Evolutionary conservation across 1,140 invertebrate species (phyloP), one percentile per base, ranked within the genome.

Genomic region (Macrosteles quadrilineatus): DNA sequence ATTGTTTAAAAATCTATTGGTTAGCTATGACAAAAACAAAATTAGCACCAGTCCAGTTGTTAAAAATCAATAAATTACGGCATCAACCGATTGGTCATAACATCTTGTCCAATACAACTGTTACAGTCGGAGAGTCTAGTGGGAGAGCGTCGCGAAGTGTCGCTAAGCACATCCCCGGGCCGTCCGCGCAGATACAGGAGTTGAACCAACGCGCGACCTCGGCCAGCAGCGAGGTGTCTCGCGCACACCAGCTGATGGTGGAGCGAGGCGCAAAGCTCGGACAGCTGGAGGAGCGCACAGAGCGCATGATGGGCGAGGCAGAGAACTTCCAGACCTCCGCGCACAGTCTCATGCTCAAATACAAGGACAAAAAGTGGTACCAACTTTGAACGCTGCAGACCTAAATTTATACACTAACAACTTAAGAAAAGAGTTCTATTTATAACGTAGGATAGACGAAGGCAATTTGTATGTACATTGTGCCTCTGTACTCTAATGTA

Each of bases 311-410:
- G 84, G 88, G 86, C 73, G 93, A 96, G 78, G 94, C 95, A 12
- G 91, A 97, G 81, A 90, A 91, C 78, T 98, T 96, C 85, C 88
- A 93, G 55, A 83, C 86, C 65, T 87, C 91, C 72, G 91, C 96
- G 72, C 92, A 97, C 83, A 88, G 93, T 81, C 88, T 96, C 75
- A 94, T 98, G 90, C 88, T 95, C 84, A 98, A 97, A 84, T 98
- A 98, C 85, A 97, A 97, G 84, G 97, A 99, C 85, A 99, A 98
- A 86, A 98, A 98, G 84, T 98, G 96, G 96, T 98, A 98, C 84
- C 95, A 98, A 82, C 90, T 98, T 86, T 98, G 90, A 96, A 85
- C 55, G n/a, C 30, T 59, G 55, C 27, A 59, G 23, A 30, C 55
- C 55, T 59, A 23, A 59, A 25, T 59, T 59, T 59, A 59, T 59